Conservation (phyloP, 2,797 vertebrate genomes). For the Serranus cabrilla region DNA sequence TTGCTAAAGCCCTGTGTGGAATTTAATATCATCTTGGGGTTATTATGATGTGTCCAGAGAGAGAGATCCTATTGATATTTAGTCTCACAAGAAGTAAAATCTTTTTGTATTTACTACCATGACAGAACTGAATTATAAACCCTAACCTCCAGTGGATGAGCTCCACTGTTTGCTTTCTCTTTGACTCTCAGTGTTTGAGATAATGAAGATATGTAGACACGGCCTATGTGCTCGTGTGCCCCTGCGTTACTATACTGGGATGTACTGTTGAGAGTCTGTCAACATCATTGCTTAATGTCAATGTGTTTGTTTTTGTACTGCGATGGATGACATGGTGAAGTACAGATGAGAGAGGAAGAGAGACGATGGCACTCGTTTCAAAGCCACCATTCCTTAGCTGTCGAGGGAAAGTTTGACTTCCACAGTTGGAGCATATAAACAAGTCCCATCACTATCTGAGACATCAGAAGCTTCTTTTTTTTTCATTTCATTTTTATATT, state of each 20-base stretch:
- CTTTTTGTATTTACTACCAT: slow-evolving; percentile 23
- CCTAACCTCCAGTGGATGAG: not conserved
- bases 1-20: slow-evolving; percentile 2
- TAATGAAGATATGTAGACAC: slow-evolving; percentile 2
- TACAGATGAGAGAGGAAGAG: slow-evolving; percentile 25
- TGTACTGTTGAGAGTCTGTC: slow-evolving; percentile 5
- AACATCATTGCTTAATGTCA: slow-evolving; percentile 17
- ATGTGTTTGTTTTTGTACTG: slow-evolving; percentile 39
- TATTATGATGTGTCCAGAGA: slow-evolving; percentile 3
- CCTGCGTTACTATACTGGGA: not conserved
- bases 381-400: slow-evolving; percentile 33
- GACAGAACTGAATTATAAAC: slow-evolving; percentile 19
- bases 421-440: slow-evolving; percentile 47
- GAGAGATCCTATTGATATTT: slow-evolving; percentile 45
- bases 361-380: slow-evolving; percentile 24
- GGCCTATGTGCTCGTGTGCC: not conserved
- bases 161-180: not conserved
- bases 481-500: not conserved
- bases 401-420: slow-evolving; percentile 48
- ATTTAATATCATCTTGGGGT: slow-evolving; percentile 1
- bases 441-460: slow-evolving; percentile 26
- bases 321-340: slow-evolving; percentile 14
- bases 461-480: not conserved
- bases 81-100: not conserved
- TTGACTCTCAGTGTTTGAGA: not conserved